Base-by-base conservation (phyloP, 2,113 vertebrate genomes). In the Prietella phreatophila region DNA sequence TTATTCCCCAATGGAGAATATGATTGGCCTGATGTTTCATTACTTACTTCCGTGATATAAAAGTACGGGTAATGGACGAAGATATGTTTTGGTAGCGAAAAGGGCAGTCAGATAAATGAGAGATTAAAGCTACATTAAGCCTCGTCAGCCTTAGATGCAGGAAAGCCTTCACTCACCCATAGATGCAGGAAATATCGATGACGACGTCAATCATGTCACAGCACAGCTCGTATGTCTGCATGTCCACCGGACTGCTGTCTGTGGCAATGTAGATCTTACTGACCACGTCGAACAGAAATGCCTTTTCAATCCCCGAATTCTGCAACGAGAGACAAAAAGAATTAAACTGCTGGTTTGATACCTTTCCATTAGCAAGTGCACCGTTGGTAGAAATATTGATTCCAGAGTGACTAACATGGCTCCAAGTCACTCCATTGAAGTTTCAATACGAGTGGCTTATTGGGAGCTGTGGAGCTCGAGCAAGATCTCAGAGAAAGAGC, bases 221-320 rank as follows among this genome's bases (percentile, higher is more conserved):
- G 94, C 98, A 99, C 91, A 99, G 93, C 85, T 99, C 98, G 0
- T 99, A 99, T 0, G 98, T 99, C 93, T 99, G 98, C 98, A 99
- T 99, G 95, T 99, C 98, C 89, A 99, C 98, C 15, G 98, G 98
- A 15, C 98, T 99, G 91, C 98, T 99, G 96, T 99, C 98, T 86
- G 98, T 99, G 90, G 98, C 98, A 13, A 99, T 99, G 96, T 99
- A 99, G 95, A 99, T 99, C 96, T 99, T 99, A 95, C 98, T 99
- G 96, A 99, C 98, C 90, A 99, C 98, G 36, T 99, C 98, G 63
- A 99, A 99, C 93, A 99, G 95, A 90, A 99, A 99, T 91, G 98
- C 98, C 93, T 99, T 99, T 94, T 99, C 98, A 89, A 99, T 99
- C 93, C 98, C 98, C 93, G 98, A 99, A 96, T 99, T 99, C 98